These are phyloP conservation scores for Acanthosepion esculentum DNA, from an alignment of 2,888 invertebrate species.

Conservation along the genomic window DNA sequence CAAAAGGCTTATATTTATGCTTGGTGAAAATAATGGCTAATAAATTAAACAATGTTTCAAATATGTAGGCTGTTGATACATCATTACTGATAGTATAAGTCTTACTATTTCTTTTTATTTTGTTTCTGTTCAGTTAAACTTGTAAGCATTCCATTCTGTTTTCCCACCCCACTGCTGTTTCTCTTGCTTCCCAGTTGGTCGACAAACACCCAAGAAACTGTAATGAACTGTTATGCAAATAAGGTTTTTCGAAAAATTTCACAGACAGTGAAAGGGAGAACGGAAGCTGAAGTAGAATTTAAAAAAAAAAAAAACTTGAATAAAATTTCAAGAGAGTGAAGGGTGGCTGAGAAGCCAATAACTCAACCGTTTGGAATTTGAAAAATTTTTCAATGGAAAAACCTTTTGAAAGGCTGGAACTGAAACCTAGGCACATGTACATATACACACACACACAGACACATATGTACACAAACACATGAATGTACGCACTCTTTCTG, in stretches of 20 bases:
- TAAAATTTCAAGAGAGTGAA: not conserved
- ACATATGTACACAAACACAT: not conserved
- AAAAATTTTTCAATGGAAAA: conserved; percentile 38
- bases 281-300: conserved; percentile 11
- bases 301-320: not conserved
- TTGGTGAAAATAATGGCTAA: too few relatives aligned
- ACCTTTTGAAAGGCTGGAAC: conserved; percentile 23
- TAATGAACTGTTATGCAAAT: conserved; percentile 33
- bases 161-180: not conserved
- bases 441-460: not conserved
- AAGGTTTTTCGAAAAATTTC: not conserved
- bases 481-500: not conserved
- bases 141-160: not conserved
- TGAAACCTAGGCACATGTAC: not conserved
- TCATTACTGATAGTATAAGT: not conserved
- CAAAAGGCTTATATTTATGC: too few relatives aligned
- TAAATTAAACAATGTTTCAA: not conserved
- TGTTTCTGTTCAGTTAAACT: conserved; percentile 33
- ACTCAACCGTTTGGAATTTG: conserved; percentile 46
- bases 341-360: conserved; percentile 34
- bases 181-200: not conserved
- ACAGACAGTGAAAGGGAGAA: not conserved
- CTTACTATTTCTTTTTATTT: not conserved
- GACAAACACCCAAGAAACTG: conserved; percentile 12
- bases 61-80: not conserved